Conservation (phyloP, 1,140 invertebrate species). For the Rhyacophila brunnea region DNA sequence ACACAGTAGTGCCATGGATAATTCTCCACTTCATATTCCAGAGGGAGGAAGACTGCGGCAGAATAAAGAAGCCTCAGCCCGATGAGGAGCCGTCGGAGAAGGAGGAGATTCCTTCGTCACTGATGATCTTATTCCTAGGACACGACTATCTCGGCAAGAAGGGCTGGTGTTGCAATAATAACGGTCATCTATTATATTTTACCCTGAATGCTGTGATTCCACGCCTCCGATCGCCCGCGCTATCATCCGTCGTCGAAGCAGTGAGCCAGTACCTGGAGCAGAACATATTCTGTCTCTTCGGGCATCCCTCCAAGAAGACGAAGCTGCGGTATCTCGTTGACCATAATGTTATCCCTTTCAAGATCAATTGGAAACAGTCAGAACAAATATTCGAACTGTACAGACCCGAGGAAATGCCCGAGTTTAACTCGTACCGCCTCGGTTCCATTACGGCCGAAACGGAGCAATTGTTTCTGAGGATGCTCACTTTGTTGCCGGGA, state of each 20-base stretch:
- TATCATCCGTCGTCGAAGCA: constrained; percentile 54
- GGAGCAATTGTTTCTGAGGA: constrained; percentile 74
- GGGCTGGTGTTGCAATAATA: constrained; percentile 73
- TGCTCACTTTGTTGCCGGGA: constrained; percentile 70
- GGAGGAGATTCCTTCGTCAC: constrained; percentile 68
- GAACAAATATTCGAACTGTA: constrained; percentile 82
- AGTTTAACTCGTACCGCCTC: constrained; percentile 76
- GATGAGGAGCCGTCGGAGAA: constrained; percentile 55
- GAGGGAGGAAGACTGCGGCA: constrained; percentile 57
- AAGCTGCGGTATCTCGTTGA: constrained; percentile 74
- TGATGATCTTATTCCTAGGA: constrained; percentile 76
- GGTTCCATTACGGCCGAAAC: constrained; percentile 73
- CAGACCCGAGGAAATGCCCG: constrained; percentile 74
- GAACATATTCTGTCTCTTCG: constrained; percentile 85
- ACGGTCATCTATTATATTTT: constrained; percentile 76
- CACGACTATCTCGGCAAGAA: constrained; percentile 81
- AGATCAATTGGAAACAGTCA: constrained; percentile 76
- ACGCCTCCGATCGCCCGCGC: constrained; percentile 61
- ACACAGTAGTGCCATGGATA: constrained; percentile 78
- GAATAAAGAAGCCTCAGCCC: constrained; percentile 36
- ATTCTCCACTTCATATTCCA: constrained; percentile 76
- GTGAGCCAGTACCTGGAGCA: constrained; percentile 80
- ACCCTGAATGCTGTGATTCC: constrained; percentile 72
- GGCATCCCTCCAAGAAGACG: constrained; percentile 77
- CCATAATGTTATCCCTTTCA: constrained; percentile 70